phyloP scores from a whole-genome alignment of 2,888 invertebrate genomes.

The Pachliopta kotzebuea region DNA sequence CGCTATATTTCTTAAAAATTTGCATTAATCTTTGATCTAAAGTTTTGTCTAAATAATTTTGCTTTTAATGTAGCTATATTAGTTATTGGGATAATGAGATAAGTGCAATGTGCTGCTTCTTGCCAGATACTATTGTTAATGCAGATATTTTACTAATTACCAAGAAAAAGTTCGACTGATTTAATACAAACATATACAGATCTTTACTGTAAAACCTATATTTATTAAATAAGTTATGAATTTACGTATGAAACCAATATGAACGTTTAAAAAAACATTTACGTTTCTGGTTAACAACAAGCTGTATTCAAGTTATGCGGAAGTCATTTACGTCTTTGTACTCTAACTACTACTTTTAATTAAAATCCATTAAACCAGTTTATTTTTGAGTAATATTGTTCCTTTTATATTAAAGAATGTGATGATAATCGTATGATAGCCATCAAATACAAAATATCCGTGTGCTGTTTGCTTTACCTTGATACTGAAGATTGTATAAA shows the following conservation, averaged over 20 bases:
- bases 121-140: not conserved
- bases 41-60: too few relatives aligned
- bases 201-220: not conserved
- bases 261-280: not conserved
- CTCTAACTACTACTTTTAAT: conserved; percentile 11
- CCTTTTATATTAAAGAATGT: not conserved
- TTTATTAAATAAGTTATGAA: not conserved
- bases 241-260: not conserved
- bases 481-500: too few relatives aligned
- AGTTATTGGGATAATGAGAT: not conserved
- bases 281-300: not conserved
- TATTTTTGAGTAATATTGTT: not conserved
- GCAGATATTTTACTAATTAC: too few relatives aligned
- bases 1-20: too few relatives aligned
- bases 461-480: not conserved
- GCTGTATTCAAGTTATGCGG: not conserved
- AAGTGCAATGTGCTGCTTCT: not conserved
- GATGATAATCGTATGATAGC: conserved; percentile 3
- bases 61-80: not conserved
- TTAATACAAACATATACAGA: not conserved
- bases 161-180: too few relatives aligned
- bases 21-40: too few relatives aligned
- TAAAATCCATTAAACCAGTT: conserved; percentile 3
- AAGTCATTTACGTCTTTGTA: conserved; percentile 3
- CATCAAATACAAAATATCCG: conserved; percentile 2